Percentiles rank a stretch among this genome's conserved stretches.
Evolutionary conservation across 2,113 vertebrate species (phyloP).

Genomic region (Callorhinus ursinus): DNA sequence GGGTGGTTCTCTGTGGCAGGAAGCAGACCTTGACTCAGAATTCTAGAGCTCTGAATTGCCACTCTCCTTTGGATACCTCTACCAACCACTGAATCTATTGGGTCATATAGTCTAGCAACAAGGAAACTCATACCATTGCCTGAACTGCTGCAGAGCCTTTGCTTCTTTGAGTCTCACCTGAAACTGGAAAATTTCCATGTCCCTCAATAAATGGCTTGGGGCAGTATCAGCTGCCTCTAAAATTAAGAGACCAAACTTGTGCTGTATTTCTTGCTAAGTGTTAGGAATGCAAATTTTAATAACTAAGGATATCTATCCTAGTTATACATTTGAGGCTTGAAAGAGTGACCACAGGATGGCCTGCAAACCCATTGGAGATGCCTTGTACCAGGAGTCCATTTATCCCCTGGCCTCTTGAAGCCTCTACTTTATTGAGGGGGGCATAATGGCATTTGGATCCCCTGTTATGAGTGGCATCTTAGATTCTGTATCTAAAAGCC

Average conservation of each 20-base stretch:
- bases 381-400: neutral
- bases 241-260: neutral
- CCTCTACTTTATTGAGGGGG: neutral
- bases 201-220: neutral
- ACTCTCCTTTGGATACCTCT: neutral
- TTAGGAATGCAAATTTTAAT: neutral
- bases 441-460: neutral
- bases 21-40: neutral
- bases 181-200: neutral
- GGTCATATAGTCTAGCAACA: neutral
- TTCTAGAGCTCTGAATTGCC: neutral
- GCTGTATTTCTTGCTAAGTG: neutral
- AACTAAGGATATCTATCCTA: neutral
- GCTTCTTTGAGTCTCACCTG: neutral
- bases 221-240: neutral
- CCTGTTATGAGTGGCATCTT: neutral
- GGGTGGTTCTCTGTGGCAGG: neutral
- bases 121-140: neutral
- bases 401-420: neutral
- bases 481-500: neutral
- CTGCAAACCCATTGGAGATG: neutral
- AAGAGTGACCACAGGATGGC: neutral
- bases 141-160: neutral
- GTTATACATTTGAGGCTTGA: neutral
- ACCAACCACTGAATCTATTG: neutral